phyloP scores from a whole-genome alignment of 2,797 vertebrate genomes.

The Dendrocincla tyrannina region DNA sequence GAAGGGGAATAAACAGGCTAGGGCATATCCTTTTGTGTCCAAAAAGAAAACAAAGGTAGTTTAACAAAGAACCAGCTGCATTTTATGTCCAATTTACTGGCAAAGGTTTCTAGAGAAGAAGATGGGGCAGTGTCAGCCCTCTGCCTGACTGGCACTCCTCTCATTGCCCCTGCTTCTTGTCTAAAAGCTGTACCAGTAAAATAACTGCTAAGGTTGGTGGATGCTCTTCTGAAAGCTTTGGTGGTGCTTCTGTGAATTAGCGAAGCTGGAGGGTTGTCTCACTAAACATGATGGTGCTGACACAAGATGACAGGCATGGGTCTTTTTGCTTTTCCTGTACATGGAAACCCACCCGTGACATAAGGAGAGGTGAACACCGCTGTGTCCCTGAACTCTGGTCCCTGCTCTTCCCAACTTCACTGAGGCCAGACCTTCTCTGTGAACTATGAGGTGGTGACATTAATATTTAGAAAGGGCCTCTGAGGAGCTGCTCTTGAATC shows the following conservation, averaged over 20 bases:
- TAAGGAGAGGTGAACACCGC: not conserved
- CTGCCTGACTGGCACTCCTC: not conserved
- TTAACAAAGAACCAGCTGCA: not conserved
- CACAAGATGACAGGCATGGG: not conserved
- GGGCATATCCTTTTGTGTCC: not conserved
- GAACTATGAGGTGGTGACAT: not conserved
- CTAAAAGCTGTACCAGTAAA: not conserved
- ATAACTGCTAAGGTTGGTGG: not conserved
- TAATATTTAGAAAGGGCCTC: not conserved
- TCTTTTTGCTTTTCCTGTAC: not conserved
- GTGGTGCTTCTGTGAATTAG: not conserved
- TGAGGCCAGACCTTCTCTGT: not conserved
- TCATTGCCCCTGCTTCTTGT: not conserved
- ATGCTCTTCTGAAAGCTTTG: not conserved
- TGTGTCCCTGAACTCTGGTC: not conserved
- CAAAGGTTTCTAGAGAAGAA: not conserved
- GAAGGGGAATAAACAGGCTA: not conserved
- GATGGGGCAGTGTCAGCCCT: not conserved
- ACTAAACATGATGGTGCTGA: not conserved
- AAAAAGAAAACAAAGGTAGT: not conserved
- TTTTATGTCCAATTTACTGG: not conserved
- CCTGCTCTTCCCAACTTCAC: not conserved
- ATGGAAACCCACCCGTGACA: not conserved
- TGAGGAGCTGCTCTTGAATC: not conserved
- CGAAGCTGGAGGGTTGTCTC: not conserved